Evolutionary conservation across 2,888 invertebrate genomes (phyloP).

Genomic region (Melanophora roralis): DNA sequence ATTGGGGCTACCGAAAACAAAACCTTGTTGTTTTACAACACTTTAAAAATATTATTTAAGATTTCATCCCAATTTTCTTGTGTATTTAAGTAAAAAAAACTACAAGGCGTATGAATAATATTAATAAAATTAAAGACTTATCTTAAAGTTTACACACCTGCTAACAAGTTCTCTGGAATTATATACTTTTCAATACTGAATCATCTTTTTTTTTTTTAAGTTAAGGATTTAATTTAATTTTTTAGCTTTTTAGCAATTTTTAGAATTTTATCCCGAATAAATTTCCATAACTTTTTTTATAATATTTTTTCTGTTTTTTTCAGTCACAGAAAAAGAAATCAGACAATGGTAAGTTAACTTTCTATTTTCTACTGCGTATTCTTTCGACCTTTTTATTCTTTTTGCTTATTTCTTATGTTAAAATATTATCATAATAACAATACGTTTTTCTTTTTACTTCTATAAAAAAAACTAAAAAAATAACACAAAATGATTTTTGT

Average conservation of each 20-base stretch:
- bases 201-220: no score
- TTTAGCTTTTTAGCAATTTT: background rate
- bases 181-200: no score
- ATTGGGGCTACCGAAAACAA: no score
- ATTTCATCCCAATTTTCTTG: no score
- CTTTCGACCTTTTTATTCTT: constrained; percentile 30
- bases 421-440: constrained; percentile 25
- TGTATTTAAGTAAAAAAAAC: no score
- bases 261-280: background rate
- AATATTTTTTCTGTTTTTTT: constrained; percentile 55
- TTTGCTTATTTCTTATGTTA: constrained; percentile 10
- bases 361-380: background rate
- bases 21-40: no score
- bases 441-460: background rate
- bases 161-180: no score
- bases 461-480: constrained; percentile 11
- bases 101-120: no score
- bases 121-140: no score
- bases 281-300: background rate
- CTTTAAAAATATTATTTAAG: no score
- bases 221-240: no score
- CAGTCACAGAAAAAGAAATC: constrained; percentile 75
- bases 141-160: no score
- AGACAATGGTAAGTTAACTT: constrained; percentile 72
- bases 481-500: constrained; percentile 18